Conservation (phyloP, 2,113 vertebrate genomes). For the Pleuronectes platessa region DNA sequence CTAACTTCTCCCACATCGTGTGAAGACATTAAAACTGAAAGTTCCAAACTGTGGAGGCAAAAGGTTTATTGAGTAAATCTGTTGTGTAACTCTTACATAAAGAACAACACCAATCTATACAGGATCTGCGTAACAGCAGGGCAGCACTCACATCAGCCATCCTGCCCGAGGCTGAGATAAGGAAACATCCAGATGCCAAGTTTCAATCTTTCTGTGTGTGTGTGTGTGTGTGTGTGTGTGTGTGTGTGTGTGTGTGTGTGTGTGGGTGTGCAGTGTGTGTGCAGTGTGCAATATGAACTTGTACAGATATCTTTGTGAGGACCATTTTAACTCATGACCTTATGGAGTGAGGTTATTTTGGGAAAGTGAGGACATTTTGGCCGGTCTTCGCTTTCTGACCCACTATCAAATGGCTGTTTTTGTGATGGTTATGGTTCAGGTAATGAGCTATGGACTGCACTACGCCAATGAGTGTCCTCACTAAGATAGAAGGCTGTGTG, state of each 20-base stretch:
- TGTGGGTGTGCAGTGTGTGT: background rate
- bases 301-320: too few relatives aligned
- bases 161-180: constrained; percentile 53
- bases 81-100: constrained; percentile 63
- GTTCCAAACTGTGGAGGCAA: constrained; percentile 32
- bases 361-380: too few relatives aligned
- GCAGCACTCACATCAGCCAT: constrained; percentile 32
- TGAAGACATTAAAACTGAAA: constrained; percentile 23
- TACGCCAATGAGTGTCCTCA: too few relatives aligned
- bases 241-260: background rate
- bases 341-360: too few relatives aligned
- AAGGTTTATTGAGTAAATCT: constrained; percentile 27
- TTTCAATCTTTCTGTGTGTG: background rate
- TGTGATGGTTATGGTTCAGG: too few relatives aligned
- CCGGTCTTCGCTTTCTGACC: too few relatives aligned
- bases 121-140: constrained; percentile 38
- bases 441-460: too few relatives aligned
- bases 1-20: background rate
- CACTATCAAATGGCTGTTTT: too few relatives aligned
- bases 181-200: constrained; percentile 54
- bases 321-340: too few relatives aligned
- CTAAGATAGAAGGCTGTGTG: background rate
- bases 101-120: constrained; percentile 41
- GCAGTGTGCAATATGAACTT: background rate
- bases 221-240: background rate